Percentiles rank a stretch among this genome's conserved stretches.
Conservation (phyloP, 2,888 invertebrate species). For the Platypus cylindrus region DNA sequence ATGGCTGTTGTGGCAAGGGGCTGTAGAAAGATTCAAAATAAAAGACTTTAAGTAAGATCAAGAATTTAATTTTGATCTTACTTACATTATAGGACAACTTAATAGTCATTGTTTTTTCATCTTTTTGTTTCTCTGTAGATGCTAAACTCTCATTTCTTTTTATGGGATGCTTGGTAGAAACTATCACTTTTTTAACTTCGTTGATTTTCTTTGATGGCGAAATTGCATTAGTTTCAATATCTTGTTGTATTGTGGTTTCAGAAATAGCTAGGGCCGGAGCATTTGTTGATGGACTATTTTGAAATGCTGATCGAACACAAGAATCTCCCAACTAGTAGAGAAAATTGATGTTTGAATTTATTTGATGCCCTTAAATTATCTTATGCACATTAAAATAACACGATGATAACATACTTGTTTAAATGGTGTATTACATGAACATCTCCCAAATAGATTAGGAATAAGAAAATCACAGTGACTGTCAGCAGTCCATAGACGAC, state of each 20-base stretch:
- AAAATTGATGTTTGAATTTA: neutral
- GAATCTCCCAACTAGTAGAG: constrained; percentile 40
- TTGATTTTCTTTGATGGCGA: constrained; percentile 2
- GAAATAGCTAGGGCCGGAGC: constrained; percentile 17
- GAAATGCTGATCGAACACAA: constrained; percentile 42
- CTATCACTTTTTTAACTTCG: constrained; percentile 5
- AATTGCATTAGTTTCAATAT: constrained; percentile 17
- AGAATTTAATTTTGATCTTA: neutral
- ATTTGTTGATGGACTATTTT: constrained; percentile 23
- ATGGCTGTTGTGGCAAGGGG: constrained; percentile 8
- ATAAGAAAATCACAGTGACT: constrained; percentile 84
- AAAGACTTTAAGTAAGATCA: constrained; percentile 1
- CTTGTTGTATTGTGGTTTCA: constrained; percentile 21
- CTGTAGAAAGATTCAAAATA: constrained; percentile 2
- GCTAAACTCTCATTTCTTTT: neutral
- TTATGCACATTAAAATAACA: neutral
- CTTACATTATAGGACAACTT: neutral
- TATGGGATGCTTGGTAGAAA: neutral
- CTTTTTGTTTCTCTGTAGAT: neutral
- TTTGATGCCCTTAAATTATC: neutral
- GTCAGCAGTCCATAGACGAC: constrained; percentile 68
- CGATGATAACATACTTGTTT: constrained; percentile 34
- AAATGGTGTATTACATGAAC: constrained; percentile 61
- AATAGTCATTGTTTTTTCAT: neutral
- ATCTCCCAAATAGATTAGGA: constrained; percentile 78